A percentile compares a stretch with the other conserved stretches of the same genome.
Evolutionary conservation across 2,797 vertebrate genomes (phyloP).

Genomic region (Eurystomus glaucurus): DNA sequence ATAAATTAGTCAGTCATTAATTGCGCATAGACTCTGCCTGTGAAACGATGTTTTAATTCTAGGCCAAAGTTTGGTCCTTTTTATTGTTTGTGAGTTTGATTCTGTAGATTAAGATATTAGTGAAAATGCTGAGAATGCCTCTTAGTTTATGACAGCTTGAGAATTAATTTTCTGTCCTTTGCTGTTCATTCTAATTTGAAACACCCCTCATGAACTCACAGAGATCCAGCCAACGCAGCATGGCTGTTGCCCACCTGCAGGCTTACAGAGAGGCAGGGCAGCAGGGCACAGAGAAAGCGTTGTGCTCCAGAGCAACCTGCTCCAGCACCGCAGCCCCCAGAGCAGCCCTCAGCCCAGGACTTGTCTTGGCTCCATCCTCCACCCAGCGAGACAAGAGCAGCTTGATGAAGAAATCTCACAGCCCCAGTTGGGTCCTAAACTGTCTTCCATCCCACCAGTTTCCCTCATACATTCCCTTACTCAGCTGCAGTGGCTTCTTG

Average conservation of each 20-base stretch:
- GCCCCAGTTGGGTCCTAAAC: not conserved
- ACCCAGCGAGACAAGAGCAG: not conserved
- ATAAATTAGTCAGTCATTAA: not conserved
- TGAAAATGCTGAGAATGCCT: not conserved
- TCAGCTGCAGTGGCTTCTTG: not conserved
- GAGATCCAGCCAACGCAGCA: rapidly evolving
- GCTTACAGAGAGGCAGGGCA: rapidly evolving
- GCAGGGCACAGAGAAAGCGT: rapidly evolving
- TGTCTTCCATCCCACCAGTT: not conserved
- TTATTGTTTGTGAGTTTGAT: not conserved
- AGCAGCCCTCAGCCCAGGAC: rapidly evolving
- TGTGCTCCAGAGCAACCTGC: rapidly evolving
- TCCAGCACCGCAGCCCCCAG: not conserved
- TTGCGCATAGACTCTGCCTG: not conserved
- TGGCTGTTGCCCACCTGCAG: rapidly evolving
- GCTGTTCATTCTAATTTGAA: not conserved
- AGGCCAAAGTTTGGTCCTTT: not conserved
- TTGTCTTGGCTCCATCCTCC: not conserved
- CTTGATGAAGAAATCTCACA: rapidly evolving
- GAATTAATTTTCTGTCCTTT: not conserved
- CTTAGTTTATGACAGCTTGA: not conserved
- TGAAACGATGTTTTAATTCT: not conserved
- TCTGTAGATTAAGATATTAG: not conserved
- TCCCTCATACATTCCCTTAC: rapidly evolving
- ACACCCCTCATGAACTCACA: rapidly evolving